Evolutionary conservation across 2,888 invertebrate species (phyloP), one percentile per base, ranked within the genome.

Genomic region (Rhagonycha fulva): DNA sequence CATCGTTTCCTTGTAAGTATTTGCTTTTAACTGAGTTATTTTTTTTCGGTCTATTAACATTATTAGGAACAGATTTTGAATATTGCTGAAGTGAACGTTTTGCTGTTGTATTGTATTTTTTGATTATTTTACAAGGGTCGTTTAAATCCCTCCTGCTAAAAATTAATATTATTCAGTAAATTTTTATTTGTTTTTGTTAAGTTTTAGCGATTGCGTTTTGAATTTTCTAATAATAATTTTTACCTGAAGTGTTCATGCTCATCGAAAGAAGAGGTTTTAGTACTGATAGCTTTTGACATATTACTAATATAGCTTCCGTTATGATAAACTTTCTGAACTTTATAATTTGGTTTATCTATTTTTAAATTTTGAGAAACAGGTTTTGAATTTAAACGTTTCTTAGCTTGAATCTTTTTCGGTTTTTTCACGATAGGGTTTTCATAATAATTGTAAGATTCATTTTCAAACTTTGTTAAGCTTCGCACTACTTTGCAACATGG

Each of bases 321-420:
- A 66, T 71, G 62, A 14, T 63, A 23, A 14, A 67, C 67, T 72
- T 47, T 32, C 11, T 67, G 60, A 26, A 72, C 72, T 24, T 47
- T 14, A 72, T 72, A 72, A 4, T 24, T 67, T 67, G 72, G 72
- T 66, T 67, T 72, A 47, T 19, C n/a, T 47, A 47, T n/a, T n/a
- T 47, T 7, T 47, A 47, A 47, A 47, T 47, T 7, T 47, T 47
- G n/a, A n/a, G n/a, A 47, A 47, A 26, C 26, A n/a, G n/a, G 0
- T 47, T 47, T 47, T 47, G 28, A 2, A 9, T 28, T n/a, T 4
- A n/a, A 47, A 47, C 7, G n/a, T 47, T 2, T n/a, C 3, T 3
- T n/a, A n/a, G 5, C 2, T n/a, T 0, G 5, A 2, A 7, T 47
- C 7, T n/a, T 47, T 47, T n/a, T 47, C 9, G 47, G 47, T n/a